Evolutionary conservation across 1,140 invertebrate species (phyloP), one percentile per base, ranked within the genome.

Genomic region (Drosophila ohnishii): DNA sequence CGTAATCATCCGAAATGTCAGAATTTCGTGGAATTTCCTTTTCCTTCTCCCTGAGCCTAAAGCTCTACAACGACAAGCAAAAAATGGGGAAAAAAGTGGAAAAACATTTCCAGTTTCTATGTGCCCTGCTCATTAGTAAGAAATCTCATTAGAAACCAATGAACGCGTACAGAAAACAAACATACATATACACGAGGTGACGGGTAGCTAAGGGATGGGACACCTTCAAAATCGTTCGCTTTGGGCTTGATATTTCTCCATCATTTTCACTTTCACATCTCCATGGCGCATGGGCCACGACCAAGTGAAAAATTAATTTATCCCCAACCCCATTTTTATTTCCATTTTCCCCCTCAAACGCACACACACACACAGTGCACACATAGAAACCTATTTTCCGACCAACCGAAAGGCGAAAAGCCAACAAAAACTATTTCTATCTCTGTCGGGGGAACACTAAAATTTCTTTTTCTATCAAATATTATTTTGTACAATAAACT

Each of bases 91-190:
- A 44, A 65, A 73, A 28, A 44, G 42, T 19, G 4, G 8, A 55
- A 70, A 69, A 69, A 62, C 63, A 62, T 71, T 75, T 71, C 58
- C 28, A 78, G 60, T 72, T 87, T 72, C 71, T 76, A 42, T 76
- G 76, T 72, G 56, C 34, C 39, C 35, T 69, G 83, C 83, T 86
- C 82, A 83, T 86, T 86, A 86, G 82, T 71, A 72, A 57, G 75
- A 87, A 86, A 86, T 86, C 82, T 87, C 83, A 86, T 86, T 86
- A 87, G 82, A 86, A 87, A 86, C 83, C 80, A 82, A 86, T 86
- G 83, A 87, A 79, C 65, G 83, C 66, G 67, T 58, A 69, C 50
- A 64, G 45, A 70, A 58, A 81, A 62, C 45, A 67, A 78, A 57
- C 72, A 62, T 19, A 48, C 45, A 62, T 25, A 63, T 50, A 6